These are phyloP conservation scores for Hycleus cichorii DNA, from an alignment of 1,140 invertebrate species.

Conservation along the genomic window DNA sequence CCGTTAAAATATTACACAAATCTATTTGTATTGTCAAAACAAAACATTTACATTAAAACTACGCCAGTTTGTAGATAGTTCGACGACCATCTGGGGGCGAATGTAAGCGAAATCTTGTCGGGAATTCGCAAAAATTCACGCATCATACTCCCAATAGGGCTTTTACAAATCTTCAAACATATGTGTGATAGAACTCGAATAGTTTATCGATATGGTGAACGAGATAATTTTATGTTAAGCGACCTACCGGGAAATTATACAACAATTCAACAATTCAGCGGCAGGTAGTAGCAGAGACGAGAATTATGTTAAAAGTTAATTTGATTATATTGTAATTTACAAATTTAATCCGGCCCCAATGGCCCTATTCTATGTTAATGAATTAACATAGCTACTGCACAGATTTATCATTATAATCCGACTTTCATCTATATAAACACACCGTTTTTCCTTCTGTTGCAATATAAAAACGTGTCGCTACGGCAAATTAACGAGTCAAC, in stretches of 20 bases:
- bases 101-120: conserved; percentile 18
- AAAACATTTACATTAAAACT: conserved; percentile 12
- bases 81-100: neutral
- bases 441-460: neutral
- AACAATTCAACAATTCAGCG: conserved; percentile 8
- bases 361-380: conserved; percentile 18
- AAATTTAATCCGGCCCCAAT: conserved; percentile 24
- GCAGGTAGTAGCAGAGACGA: conserved; percentile 13
- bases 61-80: neutral
- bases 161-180: conserved; percentile 3
- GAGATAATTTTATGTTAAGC: conserved; percentile 28
- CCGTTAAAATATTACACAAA: conserved; percentile 21
- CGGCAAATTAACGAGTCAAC: too few relatives aligned
- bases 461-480: too few relatives aligned
- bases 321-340: conserved; percentile 32
- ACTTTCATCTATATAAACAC: neutral
- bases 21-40: conserved; percentile 12
- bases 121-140: conserved; percentile 23
- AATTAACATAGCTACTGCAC: neutral
- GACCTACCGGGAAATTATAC: conserved; percentile 30
- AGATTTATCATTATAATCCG: neutral
- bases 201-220: neutral
- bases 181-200: too few relatives aligned
- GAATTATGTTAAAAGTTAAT: conserved; percentile 30
- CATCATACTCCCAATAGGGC: neutral